Conservation (phyloP, 2,888 invertebrate genomes). For the Pammene aurita region DNA sequence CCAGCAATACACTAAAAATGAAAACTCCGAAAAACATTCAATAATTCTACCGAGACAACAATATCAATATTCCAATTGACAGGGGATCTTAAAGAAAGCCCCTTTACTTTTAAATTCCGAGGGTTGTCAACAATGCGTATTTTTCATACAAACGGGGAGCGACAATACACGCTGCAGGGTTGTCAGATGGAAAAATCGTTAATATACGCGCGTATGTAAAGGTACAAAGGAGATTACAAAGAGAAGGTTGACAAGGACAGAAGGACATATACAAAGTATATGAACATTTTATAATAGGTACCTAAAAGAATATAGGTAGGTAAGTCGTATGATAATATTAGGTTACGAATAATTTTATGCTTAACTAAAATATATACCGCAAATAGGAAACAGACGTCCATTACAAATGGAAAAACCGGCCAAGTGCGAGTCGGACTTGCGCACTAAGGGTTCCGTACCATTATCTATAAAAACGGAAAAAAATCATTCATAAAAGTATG, state of each 20-base stretch:
- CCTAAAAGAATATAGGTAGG: no score
- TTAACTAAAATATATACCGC: not conserved
- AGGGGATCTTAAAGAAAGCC: conserved; percentile 46
- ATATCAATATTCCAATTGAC: conserved; percentile 47
- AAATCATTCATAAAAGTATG: no score
- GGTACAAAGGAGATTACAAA: not conserved
- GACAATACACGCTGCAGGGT: conserved; percentile 44
- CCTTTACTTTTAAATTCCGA: conserved; percentile 46
- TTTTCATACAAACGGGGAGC: conserved; percentile 47
- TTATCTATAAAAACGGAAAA: no score
- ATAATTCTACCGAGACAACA: conserved; percentile 35
- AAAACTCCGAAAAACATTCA: conserved; percentile 25
- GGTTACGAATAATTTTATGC: not conserved
- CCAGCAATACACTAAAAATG: conserved; percentile 9
- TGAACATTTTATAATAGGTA: no score
- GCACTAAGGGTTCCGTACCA: no score
- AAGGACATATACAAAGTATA: no score
- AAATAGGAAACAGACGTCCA: no score
- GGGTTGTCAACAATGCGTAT: conserved; percentile 47
- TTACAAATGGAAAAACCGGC: no score
- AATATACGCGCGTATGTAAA: conserved; percentile 5
- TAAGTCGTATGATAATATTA: not conserved
- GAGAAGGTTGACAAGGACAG: not conserved
- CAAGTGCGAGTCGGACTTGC: no score
- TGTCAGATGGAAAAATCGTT: conserved; percentile 43